phyloP scores from a whole-genome alignment of 2,113 vertebrate species.

The Equus przewalskii region DNA sequence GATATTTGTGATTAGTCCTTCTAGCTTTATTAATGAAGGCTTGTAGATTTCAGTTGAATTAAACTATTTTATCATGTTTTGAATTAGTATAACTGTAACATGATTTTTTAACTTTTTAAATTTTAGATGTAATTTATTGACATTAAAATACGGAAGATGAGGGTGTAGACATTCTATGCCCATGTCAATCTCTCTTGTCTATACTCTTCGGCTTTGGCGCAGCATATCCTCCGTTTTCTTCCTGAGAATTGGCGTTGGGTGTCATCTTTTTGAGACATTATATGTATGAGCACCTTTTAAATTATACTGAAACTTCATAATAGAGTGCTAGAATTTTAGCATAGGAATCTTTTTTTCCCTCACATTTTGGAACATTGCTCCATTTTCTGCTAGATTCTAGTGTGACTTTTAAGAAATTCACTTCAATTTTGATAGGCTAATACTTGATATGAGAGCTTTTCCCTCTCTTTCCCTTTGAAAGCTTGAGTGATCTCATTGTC shows the following conservation, averaged over 20 bases:
- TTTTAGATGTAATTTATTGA: not conserved
- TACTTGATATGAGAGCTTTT: not conserved
- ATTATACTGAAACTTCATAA: not conserved
- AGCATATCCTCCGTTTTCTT: not conserved
- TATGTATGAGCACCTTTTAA: not conserved
- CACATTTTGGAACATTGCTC: not conserved
- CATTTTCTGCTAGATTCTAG: not conserved
- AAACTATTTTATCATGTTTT: not conserved
- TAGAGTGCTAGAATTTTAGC: not conserved
- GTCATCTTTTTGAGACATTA: not conserved
- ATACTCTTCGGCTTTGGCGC: not conserved
- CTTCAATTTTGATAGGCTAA: not conserved
- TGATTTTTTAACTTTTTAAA: not conserved
- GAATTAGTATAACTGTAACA: not conserved
- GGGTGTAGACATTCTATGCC: not conserved
- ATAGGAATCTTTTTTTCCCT: not conserved
- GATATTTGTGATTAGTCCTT: not conserved
- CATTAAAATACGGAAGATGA: not conserved
- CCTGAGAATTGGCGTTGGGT: not conserved
- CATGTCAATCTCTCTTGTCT: no score
- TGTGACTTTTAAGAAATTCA: conserved; percentile 21
- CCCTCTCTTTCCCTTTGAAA: not conserved
- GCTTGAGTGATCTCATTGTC: not conserved
- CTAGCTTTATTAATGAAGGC: not conserved
- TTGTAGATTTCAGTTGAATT: not conserved